Evolutionary conservation across 2,888 invertebrate genomes (phyloP).

Genomic region (Erebia epiphron): DNA sequence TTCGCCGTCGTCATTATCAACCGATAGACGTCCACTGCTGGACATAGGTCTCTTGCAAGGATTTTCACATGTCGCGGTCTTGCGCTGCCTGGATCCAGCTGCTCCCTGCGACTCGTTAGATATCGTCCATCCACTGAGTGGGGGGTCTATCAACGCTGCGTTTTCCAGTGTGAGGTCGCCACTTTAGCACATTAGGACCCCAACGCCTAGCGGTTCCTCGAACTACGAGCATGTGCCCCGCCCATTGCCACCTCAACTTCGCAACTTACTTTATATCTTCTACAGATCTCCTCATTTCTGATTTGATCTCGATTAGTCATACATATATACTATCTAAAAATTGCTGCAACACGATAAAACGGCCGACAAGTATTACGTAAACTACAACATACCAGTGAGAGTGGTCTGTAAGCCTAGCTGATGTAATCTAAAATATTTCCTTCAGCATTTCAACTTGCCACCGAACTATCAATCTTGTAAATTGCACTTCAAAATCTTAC

Average conservation of each 20-base stretch:
- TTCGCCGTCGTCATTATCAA: background rate
- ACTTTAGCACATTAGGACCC: too few relatives aligned
- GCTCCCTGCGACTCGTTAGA: too few relatives aligned
- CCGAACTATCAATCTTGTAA: slow-evolving; percentile 17
- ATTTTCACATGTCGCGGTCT: too few relatives aligned
- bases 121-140: too few relatives aligned
- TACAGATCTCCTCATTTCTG: too few relatives aligned
- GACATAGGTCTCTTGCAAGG: too few relatives aligned
- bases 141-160: background rate
- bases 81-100: too few relatives aligned
- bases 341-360: background rate
- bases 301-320: background rate
- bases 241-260: too few relatives aligned
- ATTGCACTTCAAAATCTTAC: slow-evolving; percentile 15
- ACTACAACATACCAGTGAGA: slow-evolving; percentile 4
- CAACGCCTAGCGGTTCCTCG: too few relatives aligned
- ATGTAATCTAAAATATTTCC: slow-evolving; percentile 52
- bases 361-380: slow-evolving; percentile 15
- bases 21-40: background rate
- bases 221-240: too few relatives aligned
- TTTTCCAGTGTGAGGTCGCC: background rate
- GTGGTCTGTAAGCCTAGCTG: slow-evolving; percentile 1
- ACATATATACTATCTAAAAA: background rate
- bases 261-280: too few relatives aligned
- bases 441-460: slow-evolving; percentile 44